These are phyloP conservation scores for Rhimphoctona megacephalus DNA, from an alignment of 2,888 invertebrate genomes.

Conservation along the genomic window DNA sequence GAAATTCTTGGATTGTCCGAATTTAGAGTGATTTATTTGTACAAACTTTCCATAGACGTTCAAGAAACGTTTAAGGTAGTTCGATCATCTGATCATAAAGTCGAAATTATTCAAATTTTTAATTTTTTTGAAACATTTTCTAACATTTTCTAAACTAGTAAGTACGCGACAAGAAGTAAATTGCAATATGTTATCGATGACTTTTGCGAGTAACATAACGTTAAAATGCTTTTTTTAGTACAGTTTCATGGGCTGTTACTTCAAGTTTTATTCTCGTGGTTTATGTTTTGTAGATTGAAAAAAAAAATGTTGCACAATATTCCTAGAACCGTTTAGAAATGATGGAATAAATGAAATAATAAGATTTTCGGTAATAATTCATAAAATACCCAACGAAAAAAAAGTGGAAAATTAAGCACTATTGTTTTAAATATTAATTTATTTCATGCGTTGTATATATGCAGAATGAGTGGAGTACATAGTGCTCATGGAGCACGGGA, in stretches of 20 bases:
- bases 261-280: not conserved
- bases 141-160: not conserved
- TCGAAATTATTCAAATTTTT: not conserved
- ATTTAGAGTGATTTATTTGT: not conserved
- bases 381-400: not conserved
- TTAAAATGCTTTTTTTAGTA: not conserved
- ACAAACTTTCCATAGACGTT: not conserved
- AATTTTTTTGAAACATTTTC: no score
- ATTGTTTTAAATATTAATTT: slow-evolving; percentile 12
- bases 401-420: not conserved
- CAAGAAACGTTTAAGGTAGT: no score
- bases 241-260: not conserved
- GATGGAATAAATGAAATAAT: not conserved
- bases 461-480: not conserved
- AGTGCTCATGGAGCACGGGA: slow-evolving; percentile 10
- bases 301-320: not conserved
- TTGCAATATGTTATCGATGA: not conserved
- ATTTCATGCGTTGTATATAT: not conserved
- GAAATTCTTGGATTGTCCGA: not conserved
- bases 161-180: not conserved
- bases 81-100: no score
- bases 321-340: not conserved
- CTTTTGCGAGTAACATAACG: not conserved
- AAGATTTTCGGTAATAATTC: not conserved
- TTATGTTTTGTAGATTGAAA: not conserved